phyloP scores from a whole-genome alignment of 2,797 vertebrate species.

The Pseudocheirus occidentalis region DNA sequence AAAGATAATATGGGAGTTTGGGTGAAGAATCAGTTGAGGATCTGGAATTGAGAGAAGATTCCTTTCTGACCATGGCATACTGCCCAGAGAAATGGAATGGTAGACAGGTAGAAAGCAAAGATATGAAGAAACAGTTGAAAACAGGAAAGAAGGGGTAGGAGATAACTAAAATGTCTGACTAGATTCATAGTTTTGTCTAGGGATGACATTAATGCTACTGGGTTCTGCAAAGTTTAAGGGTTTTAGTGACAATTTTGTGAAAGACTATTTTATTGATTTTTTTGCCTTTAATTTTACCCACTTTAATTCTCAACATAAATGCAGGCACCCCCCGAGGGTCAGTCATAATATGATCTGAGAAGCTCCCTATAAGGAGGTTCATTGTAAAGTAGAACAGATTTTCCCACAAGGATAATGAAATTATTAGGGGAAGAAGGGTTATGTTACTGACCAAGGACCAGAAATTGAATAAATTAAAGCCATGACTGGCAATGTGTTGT shows the following conservation, averaged over 20 bases:
- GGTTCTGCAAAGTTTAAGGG: background rate
- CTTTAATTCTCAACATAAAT: slow-evolving; percentile 40
- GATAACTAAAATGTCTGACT: background rate
- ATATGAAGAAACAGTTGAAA: background rate
- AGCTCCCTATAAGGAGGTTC: slow-evolving; percentile 21
- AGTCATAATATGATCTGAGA: slow-evolving; percentile 17
- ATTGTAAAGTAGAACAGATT: slow-evolving; percentile 34
- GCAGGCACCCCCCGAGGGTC: slow-evolving; percentile 23
- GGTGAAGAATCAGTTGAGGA: background rate
- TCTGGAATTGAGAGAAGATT: background rate
- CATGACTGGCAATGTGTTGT: background rate
- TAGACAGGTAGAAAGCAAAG: background rate
- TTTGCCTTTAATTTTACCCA: slow-evolving; percentile 42
- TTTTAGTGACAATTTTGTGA: background rate
- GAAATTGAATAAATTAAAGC: slow-evolving; percentile 26
- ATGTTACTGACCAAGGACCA: slow-evolving; percentile 27
- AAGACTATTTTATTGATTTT: background rate
- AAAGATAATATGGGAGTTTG: background rate
- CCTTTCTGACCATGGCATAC: background rate
- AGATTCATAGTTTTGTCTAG: background rate
- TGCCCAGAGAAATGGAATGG: background rate
- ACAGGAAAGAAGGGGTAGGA: background rate
- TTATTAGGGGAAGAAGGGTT: background rate
- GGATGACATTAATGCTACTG: background rate
- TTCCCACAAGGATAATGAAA: slow-evolving; percentile 41